Base-by-base conservation (phyloP, 2,113 vertebrate genomes). In the Nanorana parkeri region DNA sequence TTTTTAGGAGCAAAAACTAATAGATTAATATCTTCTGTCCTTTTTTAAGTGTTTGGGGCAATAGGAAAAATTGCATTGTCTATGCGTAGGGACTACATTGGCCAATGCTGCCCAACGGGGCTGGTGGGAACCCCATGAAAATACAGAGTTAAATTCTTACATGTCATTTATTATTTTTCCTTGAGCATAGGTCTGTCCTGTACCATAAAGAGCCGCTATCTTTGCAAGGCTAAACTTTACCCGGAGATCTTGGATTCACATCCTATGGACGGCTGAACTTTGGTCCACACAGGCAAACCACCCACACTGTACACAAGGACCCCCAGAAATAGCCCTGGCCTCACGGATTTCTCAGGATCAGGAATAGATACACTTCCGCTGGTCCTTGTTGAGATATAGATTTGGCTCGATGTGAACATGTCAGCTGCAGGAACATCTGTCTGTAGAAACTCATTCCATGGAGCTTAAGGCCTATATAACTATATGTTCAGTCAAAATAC, bases 301-400 rank as follows among this genome's bases (percentile, higher is more conserved):
- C 84, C 83, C 86, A 89, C 83, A 86, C n/a, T 68, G 55, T 60
- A 77, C 65, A 76, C 86, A 86, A 85, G 87, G 84, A 85, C 84
- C 81, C 85, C 58, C 76, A 83, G 87, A 89, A 90, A 91, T 85
- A 89, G 65, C 85, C 84, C 74, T 82, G 4, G 68, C 86, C 83
- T 68, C 77, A 80, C 79, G 83, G 85, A 83, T 87, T 88, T 85
- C 86, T 87, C 87, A 84, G 85, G 82, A 87, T 83, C 85, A 73
- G 77, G 87, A 87, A 84, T 60, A 86, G 85, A 88, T 87, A 84
- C 41, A 55, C 74, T 84, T 88, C 87, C 88, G 87, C 87, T 68
- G 61, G 80, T 87, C 87, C 68, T 71, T 72, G 78, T 56, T 78
- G 84, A 87, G 88, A 88, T 84, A 84, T 83, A 74, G 63, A 36